Evolutionary conservation across 2,113 vertebrate genomes (phyloP).

Genomic region (Anser cygnoides): DNA sequence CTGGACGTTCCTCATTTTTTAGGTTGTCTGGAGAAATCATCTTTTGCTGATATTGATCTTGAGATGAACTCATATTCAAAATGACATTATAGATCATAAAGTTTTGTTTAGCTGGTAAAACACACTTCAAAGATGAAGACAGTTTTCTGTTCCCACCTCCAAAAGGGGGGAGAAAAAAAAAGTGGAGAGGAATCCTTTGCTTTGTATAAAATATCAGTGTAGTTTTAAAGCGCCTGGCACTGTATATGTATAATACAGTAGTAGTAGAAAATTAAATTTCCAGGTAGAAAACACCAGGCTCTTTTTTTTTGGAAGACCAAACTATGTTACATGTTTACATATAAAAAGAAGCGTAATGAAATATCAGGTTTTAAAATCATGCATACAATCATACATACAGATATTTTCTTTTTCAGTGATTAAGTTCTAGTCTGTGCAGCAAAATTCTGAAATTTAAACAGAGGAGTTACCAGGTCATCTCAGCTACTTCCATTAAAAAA

Average conservation of each 20-base stretch:
- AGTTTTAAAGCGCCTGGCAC: neutral
- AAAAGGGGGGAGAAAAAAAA: neutral
- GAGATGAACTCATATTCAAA: conserved; percentile 26
- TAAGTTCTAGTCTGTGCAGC: neutral
- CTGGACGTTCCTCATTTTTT: neutral
- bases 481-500: neutral
- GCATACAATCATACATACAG: neutral
- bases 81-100: conserved; percentile 22
- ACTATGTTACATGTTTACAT: neutral
- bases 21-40: neutral
- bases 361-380: neutral
- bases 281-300: neutral
- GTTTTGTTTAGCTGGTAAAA: conserved; percentile 34
- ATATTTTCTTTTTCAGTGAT: neutral
- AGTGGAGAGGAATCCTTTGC: neutral
- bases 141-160: neutral
- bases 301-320: neutral
- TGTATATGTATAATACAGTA: neutral
- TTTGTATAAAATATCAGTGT: neutral
- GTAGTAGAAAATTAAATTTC: neutral
- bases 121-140: neutral
- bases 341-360: neutral
- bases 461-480: neutral
- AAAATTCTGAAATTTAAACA: neutral
- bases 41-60: conserved; percentile 33